These are phyloP conservation scores for Raphicerus campestris DNA, from an alignment of 2,113 vertebrate species.

Conservation along the genomic window DNA sequence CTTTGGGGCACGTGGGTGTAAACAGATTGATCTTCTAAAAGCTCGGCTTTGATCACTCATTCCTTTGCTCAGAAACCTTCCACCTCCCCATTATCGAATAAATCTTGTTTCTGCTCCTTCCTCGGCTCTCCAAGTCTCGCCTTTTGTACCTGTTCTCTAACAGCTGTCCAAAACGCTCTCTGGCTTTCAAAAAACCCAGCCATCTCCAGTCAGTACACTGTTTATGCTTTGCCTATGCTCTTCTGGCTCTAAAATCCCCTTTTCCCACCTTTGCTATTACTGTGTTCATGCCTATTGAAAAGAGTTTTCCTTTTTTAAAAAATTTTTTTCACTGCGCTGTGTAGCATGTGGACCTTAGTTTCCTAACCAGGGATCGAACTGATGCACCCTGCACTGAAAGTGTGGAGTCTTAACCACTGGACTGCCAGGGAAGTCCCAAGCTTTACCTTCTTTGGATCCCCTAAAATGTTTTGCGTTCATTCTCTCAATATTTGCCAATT, in stretches of 20 bases:
- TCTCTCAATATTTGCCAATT: not conserved
- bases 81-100: not conserved
- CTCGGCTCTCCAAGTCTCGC: not conserved
- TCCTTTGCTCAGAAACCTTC: not conserved
- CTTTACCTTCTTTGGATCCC: not conserved
- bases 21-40: conserved; percentile 10
- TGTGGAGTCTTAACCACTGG: not conserved
- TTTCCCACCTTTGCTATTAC: not conserved
- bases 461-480: not conserved
- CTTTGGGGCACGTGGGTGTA: not conserved
- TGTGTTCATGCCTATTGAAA: not conserved
- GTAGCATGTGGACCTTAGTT: not conserved
- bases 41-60: not conserved
- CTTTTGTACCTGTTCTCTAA: not conserved
- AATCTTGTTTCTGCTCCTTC: not conserved
- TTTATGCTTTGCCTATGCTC: not conserved
- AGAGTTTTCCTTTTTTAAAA: not conserved
- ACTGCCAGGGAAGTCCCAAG: not conserved
- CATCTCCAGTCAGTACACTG: too few species aligned
- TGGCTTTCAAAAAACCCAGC: not conserved
- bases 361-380: not conserved
- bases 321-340: not conserved
- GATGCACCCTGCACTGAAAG: not conserved
- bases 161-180: not conserved
- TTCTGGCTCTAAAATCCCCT: not conserved